These are phyloP conservation scores for Craseonycteris thonglongyai DNA, from an alignment of 2,113 vertebrate genomes.

Conservation along the genomic window DNA sequence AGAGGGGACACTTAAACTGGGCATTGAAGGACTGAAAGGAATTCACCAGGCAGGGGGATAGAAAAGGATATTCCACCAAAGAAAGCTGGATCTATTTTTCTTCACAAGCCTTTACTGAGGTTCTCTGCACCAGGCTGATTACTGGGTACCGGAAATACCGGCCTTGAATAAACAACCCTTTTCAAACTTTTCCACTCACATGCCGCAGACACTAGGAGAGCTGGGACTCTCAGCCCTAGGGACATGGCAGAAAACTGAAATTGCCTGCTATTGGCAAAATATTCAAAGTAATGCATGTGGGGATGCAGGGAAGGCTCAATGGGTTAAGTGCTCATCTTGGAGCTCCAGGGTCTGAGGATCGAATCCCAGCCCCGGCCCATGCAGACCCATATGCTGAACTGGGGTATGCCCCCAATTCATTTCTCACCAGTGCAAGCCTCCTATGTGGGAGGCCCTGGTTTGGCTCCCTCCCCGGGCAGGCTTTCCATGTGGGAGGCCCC, in stretches of 20 bases:
- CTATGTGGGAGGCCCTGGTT: no score
- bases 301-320: no score
- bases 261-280: not conserved
- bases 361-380: no score
- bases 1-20: not conserved
- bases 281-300: not conserved
- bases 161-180: not conserved
- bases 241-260: not conserved
- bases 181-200: not conserved
- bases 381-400: no score
- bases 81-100: not conserved
- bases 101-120: not conserved
- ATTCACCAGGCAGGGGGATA: not conserved
- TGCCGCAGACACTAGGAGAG: not conserved
- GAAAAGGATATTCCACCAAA: not conserved
- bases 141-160: not conserved
- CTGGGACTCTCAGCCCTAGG: not conserved
- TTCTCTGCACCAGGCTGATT: not conserved
- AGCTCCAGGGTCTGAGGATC: no score
- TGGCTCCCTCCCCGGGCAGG: no score
- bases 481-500: no score
- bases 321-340: no score
- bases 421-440: no score
- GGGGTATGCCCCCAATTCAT: no score
- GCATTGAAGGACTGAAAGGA: not conserved